These are phyloP conservation scores for Aurelia aurita complex sp. Pacific DNA, from an alignment of 30 jellyfish, hydroid and myxozoan genomes.

Conservation along the genomic window DNA sequence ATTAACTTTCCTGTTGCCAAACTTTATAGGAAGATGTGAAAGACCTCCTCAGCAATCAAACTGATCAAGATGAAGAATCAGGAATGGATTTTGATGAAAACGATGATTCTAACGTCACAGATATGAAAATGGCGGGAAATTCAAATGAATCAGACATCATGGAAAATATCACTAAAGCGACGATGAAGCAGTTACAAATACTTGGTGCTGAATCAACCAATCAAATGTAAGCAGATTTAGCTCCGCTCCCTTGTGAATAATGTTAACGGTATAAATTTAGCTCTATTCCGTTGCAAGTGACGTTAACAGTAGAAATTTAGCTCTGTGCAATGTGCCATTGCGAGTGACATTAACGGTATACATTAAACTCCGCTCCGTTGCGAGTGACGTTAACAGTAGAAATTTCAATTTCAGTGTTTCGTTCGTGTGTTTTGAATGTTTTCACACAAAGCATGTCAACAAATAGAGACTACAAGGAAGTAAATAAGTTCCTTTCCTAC, in stretches of 20 bases:
- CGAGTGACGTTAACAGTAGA: background rate
- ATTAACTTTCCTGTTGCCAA: background rate
- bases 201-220: conserved; percentile 9
- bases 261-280: background rate
- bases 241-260: background rate
- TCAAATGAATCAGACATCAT: conserved; percentile 11
- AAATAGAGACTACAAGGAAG: too few relatives aligned
- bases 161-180: conserved; percentile 22
- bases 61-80: conserved; percentile 13
- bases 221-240: background rate
- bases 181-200: conserved; percentile 31
- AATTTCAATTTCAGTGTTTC: too few relatives aligned
- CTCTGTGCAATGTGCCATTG: too few relatives aligned
- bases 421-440: too few relatives aligned
- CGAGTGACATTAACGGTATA: background rate
- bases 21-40: conserved; percentile 66
- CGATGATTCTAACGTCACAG: conserved; percentile 12
- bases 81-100: background rate
- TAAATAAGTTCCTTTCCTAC: too few relatives aligned
- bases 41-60: conserved; percentile 67
- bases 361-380: background rate
- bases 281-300: background rate
- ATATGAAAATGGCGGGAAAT: background rate
- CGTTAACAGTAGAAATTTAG: too few relatives aligned
- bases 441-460: too few relatives aligned